A percentile compares a stretch with the other conserved stretches of the same genome.
Conservation (phyloP, 2,797 vertebrate species). For the Eptatretus atami region DNA sequence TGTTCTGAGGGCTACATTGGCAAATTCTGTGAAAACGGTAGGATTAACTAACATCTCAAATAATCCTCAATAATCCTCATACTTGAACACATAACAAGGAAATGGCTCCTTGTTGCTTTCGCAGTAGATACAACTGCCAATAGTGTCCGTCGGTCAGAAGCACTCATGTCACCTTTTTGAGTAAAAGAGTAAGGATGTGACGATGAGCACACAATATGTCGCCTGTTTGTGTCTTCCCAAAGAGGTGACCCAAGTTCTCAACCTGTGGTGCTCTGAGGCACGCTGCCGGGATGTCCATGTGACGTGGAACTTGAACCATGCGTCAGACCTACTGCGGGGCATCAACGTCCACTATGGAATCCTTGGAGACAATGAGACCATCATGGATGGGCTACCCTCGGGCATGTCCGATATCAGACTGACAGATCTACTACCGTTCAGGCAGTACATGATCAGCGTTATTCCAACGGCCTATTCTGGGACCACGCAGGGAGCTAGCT, state of each 20-base stretch:
- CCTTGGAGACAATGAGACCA: neutral
- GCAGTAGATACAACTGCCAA: too few species aligned
- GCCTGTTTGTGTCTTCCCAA: too few species aligned
- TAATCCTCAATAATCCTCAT: too few species aligned
- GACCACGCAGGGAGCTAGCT: conserved; percentile 1
- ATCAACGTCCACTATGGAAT: conserved; percentile 1
- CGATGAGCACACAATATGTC: too few species aligned
- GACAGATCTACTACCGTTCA: neutral
- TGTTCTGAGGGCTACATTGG: too few species aligned
- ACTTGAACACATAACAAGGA: too few species aligned
- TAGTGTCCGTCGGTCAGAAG: too few species aligned
- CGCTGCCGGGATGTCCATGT: conserved; percentile 1
- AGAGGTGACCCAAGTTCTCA: conserved; percentile 3
- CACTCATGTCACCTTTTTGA: too few species aligned
- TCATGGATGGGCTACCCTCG: neutral
- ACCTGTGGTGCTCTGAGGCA: neutral
- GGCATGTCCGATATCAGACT: neutral
- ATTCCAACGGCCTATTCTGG: neutral
- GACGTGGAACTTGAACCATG: neutral
- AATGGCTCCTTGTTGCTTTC: too few species aligned
- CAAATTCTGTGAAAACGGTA: too few species aligned
- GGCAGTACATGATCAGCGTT: neutral
- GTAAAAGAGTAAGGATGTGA: too few species aligned
- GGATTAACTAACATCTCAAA: too few species aligned
- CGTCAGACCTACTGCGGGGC: neutral